Base-by-base conservation (phyloP, 2,113 vertebrate species). In the Corythornis madagascariensis region DNA sequence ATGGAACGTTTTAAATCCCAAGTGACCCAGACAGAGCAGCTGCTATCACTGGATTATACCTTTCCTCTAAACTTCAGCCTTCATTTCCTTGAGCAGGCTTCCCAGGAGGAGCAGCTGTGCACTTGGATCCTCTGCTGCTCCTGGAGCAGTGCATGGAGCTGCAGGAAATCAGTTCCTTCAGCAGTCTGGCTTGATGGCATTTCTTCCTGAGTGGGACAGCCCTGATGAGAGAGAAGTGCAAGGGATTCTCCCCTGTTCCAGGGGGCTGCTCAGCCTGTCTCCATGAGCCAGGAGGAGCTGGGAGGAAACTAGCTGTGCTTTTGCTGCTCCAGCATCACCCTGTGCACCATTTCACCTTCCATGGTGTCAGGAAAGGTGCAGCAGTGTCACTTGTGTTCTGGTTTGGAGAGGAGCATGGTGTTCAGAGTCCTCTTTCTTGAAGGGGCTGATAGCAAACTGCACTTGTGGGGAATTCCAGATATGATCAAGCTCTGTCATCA, bases 41-140 rank as follows among this genome's bases (percentile, higher is more conserved):
- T 96, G 94, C 95, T 95, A 67, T 95, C 93, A 5, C 81, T 89
- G 79, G 94, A 95, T 95, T 95, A 95, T 90, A 95, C 90, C 93
- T 95, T 94, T 90, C 92, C 95, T 95, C 94, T 87, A 55, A 40
- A 83, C 95, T 86, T 86, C 96, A 95, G 95, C 43, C 90, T 92
- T 95, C 95, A 95, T 94, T 96, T 97, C 96, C 94, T 97, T 28
- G 91, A 15, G 59, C 93, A 60, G 50, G 22, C 93, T 94, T 92
- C 52, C 93, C 86, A 92, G 89, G 93, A 96, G 90, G 90, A 95
- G 85, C 95, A 97, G 95, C 96, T 95, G 96, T 7, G 92, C 74
- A 0, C 55, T 80, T 94, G 94, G 94, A 96, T 65, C 69, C 79
- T 4, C 56, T 15, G 82, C 94, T 52, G 93, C 91, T 82, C 40